Evolutionary conservation across 2,888 invertebrate species (phyloP), one percentile per base, ranked within the genome.

Genomic region (Lasioglossum malachurum): DNA sequence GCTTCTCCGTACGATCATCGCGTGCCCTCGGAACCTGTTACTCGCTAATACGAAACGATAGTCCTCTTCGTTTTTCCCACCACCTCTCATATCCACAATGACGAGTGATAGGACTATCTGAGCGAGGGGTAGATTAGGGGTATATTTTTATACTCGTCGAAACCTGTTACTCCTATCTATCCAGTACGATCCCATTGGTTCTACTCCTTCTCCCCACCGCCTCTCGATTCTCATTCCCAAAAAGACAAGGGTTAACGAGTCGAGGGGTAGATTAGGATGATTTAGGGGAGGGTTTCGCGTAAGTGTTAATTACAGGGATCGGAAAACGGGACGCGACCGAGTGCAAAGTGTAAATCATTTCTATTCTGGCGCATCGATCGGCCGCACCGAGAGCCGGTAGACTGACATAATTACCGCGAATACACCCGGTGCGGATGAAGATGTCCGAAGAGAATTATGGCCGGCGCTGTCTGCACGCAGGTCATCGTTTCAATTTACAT

Each of bases 401-500:
- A 74, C 83, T 83, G 88, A 84, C 83, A 83, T 89, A 90, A 90
- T 90, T 90, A 84, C 82, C 82, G 72, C 77, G 82, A 87, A 64
- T 88, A 84, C 74, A 82, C 74, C 74, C 82, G 74, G 74, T 77
- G 82, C 90, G 86, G 81, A 90, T 89, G 89, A 90, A 90, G 91
- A 89, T 84, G 89, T 90, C 85, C 83, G 16, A 69, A 64, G 84
- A 88, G 87, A 90, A 79, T 90, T 90, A 89, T 86, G 83, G 89
- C 73, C 57, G 77, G 72, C 41, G 31, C 81, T 76, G 87, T 77
- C 86, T 78, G 64, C 83, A 80, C 75, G 86, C 83, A 69, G 88
- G 84, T 91, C 49, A 84, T 91, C 83, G 83, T 90, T 88, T 91
- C 89, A 87, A 90, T 91, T 91, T 91, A 91, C 89, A 91, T 89